Evolutionary conservation across 2,797 vertebrate species (phyloP), one percentile per base, ranked within the genome.

Genomic region (Molossus alvarezi): DNA sequence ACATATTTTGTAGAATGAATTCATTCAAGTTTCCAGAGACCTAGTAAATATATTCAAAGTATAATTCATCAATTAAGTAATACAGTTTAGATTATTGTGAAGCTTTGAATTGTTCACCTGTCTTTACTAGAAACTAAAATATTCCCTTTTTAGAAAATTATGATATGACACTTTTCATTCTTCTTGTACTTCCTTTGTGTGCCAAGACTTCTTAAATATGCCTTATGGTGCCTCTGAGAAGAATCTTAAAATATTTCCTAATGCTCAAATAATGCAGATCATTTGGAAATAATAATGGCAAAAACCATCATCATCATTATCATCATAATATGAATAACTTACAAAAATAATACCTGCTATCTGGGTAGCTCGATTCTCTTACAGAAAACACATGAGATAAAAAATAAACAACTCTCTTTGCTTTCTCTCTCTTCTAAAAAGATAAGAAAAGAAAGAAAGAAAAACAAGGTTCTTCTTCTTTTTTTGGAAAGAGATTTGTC

Each of bases 211-310:
- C 64, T 84, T 69, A 77, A 76, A 58, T 77, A 86, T 80, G 60
- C 29, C 41, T 91, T 82, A 69, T 51, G 17, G 1, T 57, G 12
- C 23, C 5, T 79, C 14, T 92, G 79, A 95, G 25, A 88, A 85
- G 82, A 88, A 83, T 69, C 77, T 91, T 76, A 12, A 84, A 80
- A 12, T 48, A 80, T 67, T 88, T 95, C 23, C 82, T 76, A 83
- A 55, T 86, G 15, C 2, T 9, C 14, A 89, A 71, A 45, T 77
- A 87, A 73, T 60, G 21, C 14, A 95, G 65, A 83, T 85, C 53
- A 79, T 51, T n/a, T 79, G 2, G 17, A 79, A 75, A 53, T 64
- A 62, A 81, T 37, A 69, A 77, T 88, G 21, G 53, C 14, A 64
- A 6, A 15, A 25, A 37, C 6, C n/a, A 20, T 73, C 13, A 60